Percentiles rank a stretch among this genome's conserved stretches.
Evolutionary conservation across 2,797 vertebrate species (phyloP).

Genomic region (Lerista edwardsae): DNA sequence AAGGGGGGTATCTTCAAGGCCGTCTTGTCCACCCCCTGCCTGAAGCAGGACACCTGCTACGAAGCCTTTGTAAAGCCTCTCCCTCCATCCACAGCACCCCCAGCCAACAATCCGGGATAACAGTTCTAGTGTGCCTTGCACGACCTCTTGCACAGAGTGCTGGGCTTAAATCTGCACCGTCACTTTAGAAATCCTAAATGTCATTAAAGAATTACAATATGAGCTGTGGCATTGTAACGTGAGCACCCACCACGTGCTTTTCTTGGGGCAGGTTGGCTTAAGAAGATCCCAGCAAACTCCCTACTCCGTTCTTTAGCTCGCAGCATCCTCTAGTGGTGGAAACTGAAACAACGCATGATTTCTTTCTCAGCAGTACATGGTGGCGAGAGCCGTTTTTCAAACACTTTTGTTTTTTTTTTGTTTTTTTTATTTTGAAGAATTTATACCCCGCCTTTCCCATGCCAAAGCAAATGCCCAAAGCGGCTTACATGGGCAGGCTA

Average conservation of each 20-base stretch:
- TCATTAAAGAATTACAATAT: neutral
- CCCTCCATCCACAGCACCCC: too few relatives aligned
- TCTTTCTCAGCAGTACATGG: neutral
- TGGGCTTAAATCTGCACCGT: neutral
- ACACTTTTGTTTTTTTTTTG: too few relatives aligned
- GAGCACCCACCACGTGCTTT: neutral
- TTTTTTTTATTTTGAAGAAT: too few relatives aligned
- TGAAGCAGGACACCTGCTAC: too few relatives aligned
- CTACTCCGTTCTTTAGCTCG: constrained; percentile 39
- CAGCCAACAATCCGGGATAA: neutral
- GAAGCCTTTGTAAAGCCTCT: too few relatives aligned
- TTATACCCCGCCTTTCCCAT: too few relatives aligned
- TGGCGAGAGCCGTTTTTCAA: neutral
- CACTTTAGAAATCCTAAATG: neutral
- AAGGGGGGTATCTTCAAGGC: too few relatives aligned
- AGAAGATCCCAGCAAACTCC: neutral
- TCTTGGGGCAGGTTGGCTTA: neutral
- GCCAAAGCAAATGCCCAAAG: too few relatives aligned
- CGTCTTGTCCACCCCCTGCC: too few relatives aligned
- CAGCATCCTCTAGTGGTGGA: constrained; percentile 70
- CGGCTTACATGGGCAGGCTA: too few relatives aligned
- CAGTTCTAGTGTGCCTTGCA: neutral
- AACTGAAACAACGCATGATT: neutral
- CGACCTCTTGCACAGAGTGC: neutral
- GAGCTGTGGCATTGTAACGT: neutral